Percentiles rank a stretch among this genome's conserved stretches.
Conservation (phyloP, 2,797 vertebrate species). For the Nyctalus aviator region DNA sequence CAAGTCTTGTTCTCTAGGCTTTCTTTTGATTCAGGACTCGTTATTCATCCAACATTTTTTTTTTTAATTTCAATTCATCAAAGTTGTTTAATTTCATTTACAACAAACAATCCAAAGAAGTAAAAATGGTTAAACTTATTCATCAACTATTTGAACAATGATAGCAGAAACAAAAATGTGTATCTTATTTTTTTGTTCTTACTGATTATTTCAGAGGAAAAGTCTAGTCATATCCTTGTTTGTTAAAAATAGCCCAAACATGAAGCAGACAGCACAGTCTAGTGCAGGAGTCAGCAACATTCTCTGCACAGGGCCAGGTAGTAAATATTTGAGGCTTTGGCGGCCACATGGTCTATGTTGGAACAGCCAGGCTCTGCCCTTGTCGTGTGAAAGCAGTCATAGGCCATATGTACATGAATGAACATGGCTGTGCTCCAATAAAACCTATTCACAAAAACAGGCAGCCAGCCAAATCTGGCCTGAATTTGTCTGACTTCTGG, state of each 20-base stretch:
- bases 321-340: neutral
- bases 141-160: neutral
- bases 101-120: neutral
- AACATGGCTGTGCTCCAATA: neutral
- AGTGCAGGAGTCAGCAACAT: neutral
- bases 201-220: neutral
- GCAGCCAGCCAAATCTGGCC: neutral
- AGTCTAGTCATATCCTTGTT: neutral
- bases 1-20: neutral
- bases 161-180: neutral
- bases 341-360: neutral
- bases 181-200: neutral
- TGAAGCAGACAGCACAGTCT: neutral
- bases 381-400: neutral
- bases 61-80: neutral
- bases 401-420: neutral
- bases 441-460: neutral
- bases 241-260: neutral
- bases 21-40: neutral
- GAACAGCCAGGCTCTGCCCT: neutral
- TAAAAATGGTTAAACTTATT: neutral
- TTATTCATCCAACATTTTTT: neutral
- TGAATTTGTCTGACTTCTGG: neutral
- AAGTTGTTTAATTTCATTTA: neutral
- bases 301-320: neutral